Evolutionary conservation across 1,140 invertebrate genomes (phyloP), one percentile per base, ranked within the genome.

Genomic region (Ostrea edulis): DNA sequence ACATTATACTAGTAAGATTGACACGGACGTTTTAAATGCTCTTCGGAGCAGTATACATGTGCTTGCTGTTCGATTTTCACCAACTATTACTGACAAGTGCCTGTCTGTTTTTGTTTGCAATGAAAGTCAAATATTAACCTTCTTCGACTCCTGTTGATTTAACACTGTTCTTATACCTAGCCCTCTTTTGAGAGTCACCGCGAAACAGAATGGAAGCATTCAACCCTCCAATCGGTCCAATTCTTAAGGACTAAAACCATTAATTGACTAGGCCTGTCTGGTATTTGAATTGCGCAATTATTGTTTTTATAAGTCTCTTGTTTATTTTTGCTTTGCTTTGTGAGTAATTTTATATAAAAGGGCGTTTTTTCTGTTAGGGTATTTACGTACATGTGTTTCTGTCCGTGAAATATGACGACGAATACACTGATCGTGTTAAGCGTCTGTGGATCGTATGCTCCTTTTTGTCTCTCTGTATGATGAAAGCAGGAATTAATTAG

Each of bases 111-210:
- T 77, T 77, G 68, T 77, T 77, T 77, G 68, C 25, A 25, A 77
- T 35, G 25, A 77, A 77, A 77, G 68, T 77, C 68, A 77, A 77
- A 77, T 77, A 77, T 77, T 77, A 77, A 77, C 68, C 68, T 25
- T 77, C 29, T 25, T 29, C 68, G 11, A 29, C 68, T 77, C 11
- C 68, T 77, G 68, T 77, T 77, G 29, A 25, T 35, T 77, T 77
- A 29, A 77, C 68, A 77, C 25, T 29, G 68, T 77, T 25, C 68
- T 77, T 77, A 77, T 77, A 77, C 68, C 25, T 25, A 12, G 68
- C 35, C 68, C 68, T 35, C 68, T 77, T 77, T 77, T 29, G 14
- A 77, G 68, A 77, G 68, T 8, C 29, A 77, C 68, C 25, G 68
- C 68, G 25, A 35, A 77, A 77, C 12, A 77, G 68, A 77, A 77